Evolutionary conservation across 2,888 invertebrate species (phyloP), one percentile per base, ranked within the genome.

Genomic region (Aphidius colemani): DNA sequence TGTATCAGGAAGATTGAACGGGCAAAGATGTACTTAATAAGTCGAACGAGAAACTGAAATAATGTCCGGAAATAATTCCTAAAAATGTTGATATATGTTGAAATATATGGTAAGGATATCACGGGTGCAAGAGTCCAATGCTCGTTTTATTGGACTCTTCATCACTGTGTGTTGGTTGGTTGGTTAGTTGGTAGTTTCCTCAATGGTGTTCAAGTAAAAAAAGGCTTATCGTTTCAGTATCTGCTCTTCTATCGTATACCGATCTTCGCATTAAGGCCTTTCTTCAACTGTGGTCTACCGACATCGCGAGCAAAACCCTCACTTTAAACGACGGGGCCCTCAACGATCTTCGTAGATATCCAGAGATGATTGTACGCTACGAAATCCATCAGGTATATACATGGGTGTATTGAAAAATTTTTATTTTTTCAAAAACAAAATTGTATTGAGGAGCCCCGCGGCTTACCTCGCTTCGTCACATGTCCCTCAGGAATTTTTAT

Each of bases 221-320:
- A 64, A 59, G 48, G 63, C 63, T 64, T 74, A 74, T 74, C 74
- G 67, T 48, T 45, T 41, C 67, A 63, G 71, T 73, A 74, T 73
- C 74, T 74, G 44, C 40, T 58, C 53, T 39, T 61, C 67, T 73
- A 74, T 73, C 72, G 64, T 40, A 48, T 56, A n/a, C 68, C 72
- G 66, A 73, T 72, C 73, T 72, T 59, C 60, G 69, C 68, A 69
- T 69, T 69, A 70, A 65, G 63, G 67, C 50, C 63, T 67, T 67
- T 68, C 64, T 63, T 58, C 67, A 67, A 69, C 68, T 67, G 67
- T 67, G 64, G 66, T 61, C 63, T 57, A 67, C 63, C 64, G 63
- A 66, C 66, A 46, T 55, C 62, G 41, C n/a, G 40, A 13, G 49
- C 8, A 59, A 55, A 53, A 58, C 56, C 67, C 65, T 55, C 57